These are phyloP conservation scores for Silurus meridionalis DNA, from an alignment of 2,113 vertebrate genomes.

Conservation along the genomic window DNA sequence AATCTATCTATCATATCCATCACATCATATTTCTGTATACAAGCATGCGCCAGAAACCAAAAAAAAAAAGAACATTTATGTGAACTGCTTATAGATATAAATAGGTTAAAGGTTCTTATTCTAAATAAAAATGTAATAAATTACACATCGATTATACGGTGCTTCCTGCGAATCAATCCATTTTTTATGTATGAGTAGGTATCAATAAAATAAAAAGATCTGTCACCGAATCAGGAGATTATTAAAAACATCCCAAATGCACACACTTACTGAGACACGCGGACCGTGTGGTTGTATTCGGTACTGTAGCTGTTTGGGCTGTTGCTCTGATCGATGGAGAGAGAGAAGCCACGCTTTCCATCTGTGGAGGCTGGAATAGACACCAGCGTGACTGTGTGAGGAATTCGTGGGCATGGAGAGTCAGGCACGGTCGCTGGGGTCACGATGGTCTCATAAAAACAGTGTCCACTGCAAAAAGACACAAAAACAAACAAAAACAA, in stretches of 20 bases:
- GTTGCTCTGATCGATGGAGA: constrained; percentile 84
- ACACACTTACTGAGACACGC: constrained; percentile 87
- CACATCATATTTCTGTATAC: neutral
- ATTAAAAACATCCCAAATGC: neutral
- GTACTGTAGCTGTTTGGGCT: constrained; percentile 74
- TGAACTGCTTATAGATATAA: neutral
- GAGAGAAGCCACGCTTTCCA: constrained; percentile 87
- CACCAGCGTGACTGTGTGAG: constrained; percentile 95
- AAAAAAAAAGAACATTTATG: neutral
- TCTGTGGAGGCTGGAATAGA: constrained; percentile 90
- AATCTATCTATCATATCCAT: too few species aligned
- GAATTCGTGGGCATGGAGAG: constrained; percentile 85
- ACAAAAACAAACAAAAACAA: fast-evolving
- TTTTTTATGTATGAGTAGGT: neutral
- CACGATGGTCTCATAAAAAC: constrained; percentile 94
- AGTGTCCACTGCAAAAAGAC: constrained; percentile 79
- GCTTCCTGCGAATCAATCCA: neutral
- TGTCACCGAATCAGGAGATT: neutral
- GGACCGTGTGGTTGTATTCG: constrained; percentile 82
- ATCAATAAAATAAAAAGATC: neutral
- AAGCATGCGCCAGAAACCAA: neutral
- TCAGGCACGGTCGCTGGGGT: constrained; percentile 86
- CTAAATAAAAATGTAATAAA: neutral
- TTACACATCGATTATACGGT: neutral
- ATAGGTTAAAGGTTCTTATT: neutral